Percentiles rank a stretch among this genome's conserved stretches.
Conservation (phyloP, 2,888 invertebrate species). For the Petrophora chlorosata region DNA sequence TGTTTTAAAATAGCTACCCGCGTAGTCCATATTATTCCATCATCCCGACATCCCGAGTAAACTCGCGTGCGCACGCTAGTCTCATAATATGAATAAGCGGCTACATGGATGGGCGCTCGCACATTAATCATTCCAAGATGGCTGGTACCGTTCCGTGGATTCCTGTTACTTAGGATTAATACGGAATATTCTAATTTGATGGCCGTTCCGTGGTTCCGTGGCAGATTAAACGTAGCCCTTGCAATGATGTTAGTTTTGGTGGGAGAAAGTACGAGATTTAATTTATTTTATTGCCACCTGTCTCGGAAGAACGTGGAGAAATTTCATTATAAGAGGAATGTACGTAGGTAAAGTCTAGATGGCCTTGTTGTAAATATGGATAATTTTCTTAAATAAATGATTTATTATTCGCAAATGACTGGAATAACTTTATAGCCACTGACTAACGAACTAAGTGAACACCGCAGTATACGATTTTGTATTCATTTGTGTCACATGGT, state of each 20-base stretch:
- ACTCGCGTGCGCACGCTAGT: conserved; percentile 14
- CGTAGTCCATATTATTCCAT: too few species aligned
- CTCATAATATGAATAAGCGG: conserved; percentile 44
- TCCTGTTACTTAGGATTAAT: conserved; percentile 37
- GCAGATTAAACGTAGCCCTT: conserved; percentile 9
- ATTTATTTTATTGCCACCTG: background rate
- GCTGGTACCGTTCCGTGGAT: conserved; percentile 27
- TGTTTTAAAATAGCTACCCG: too few species aligned
- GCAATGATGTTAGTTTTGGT: background rate
- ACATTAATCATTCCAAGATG: conserved; percentile 45
- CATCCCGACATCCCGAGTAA: background rate
- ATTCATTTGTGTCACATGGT: too few species aligned
- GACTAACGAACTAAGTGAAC: too few species aligned
- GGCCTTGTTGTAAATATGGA: too few species aligned
- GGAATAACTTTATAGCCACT: too few species aligned
- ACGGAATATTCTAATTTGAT: conserved; percentile 33
- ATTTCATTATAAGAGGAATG: too few species aligned
- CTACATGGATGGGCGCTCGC: conserved; percentile 38
- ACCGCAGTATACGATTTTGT: too few species aligned
- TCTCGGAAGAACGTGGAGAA: too few species aligned
- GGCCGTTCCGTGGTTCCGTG: conserved; percentile 13
- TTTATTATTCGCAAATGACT: too few species aligned
- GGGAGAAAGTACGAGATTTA: background rate
- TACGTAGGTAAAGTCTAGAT: too few species aligned
- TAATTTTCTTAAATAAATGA: too few species aligned